Evolutionary conservation across 2,888 invertebrate genomes (phyloP).

Genomic region (Piscicola geometra): DNA sequence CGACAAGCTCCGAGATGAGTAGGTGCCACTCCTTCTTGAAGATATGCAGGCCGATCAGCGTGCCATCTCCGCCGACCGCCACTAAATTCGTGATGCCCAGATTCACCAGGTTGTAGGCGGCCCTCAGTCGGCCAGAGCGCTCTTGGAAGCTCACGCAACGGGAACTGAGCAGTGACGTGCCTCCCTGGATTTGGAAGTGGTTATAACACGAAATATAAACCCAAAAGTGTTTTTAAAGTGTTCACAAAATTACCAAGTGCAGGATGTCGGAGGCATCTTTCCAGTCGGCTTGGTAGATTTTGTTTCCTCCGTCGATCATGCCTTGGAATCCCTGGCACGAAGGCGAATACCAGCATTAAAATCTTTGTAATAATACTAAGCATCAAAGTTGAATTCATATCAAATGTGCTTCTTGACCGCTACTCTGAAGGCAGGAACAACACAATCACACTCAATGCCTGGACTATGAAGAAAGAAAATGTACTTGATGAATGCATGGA

Average conservation of each 20-base stretch:
- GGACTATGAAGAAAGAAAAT: too few species aligned
- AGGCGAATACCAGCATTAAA: neutral
- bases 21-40: conserved; percentile 89
- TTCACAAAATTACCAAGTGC: conserved; percentile 36
- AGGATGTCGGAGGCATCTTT: conserved; percentile 39
- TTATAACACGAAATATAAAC: neutral
- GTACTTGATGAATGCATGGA: neutral
- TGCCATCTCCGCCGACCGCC: conserved; percentile 97
- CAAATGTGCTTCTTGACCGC: neutral
- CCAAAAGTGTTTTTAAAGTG: neutral
- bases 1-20: conserved; percentile 75
- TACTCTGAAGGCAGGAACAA: neutral
- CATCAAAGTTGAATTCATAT: neutral
- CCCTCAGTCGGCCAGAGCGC: conserved; percentile 79
- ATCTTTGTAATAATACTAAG: too few species aligned
- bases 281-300: conserved; percentile 39
- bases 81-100: conserved; percentile 86
- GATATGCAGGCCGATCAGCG: conserved; percentile 84
- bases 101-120: conserved; percentile 81
- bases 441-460: too few species aligned
- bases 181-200: conserved; percentile 64
- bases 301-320: conserved; percentile 39
- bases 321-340: conserved; percentile 40
- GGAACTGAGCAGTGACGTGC: conserved; percentile 96
- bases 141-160: conserved; percentile 87